Evolutionary conservation across 2,113 vertebrate genomes (phyloP), one percentile per base, ranked within the genome.

Genomic region (Cichladusa arquata): DNA sequence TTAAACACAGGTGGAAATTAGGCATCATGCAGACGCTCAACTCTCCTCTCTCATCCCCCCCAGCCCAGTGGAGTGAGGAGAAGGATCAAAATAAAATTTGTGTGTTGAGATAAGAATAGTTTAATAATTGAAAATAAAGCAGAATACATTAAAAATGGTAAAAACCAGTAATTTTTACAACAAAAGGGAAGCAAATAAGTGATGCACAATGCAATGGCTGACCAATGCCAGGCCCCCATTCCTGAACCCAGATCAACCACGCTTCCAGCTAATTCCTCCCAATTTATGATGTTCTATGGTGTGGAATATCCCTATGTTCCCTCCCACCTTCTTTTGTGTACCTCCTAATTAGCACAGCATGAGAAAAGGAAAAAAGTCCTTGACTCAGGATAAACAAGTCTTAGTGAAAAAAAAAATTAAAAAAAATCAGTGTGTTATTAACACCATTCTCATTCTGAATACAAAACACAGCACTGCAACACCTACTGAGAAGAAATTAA

Each of bases 231-330:
- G 36, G 11, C 4, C 14, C 3, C 4, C 2, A 5, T 44, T 36
- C 26, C 53, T 8, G 6, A 51, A 60, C 6, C 8, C 18, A 51
- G 13, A 26, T 31, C 0, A 0, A 12, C 22, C 22, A 26, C 0
- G 0, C 6, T 67, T 50, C 25, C 17, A 58, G 33, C 20, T 44
- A 51, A 51, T 58, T 51, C 33, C 26, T 51, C 14, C 7, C 53
- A 12, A 3, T 67, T 67, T 36, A 33, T 36, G 36, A 50, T 36
- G 22, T 44, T 50, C 36, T 77, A 2, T 26, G 26, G 25, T 50
- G 36, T 67, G 20, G 44, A 50, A 58, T 31, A 51, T 51, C 14
- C 4, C 26, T 20, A 18, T 22, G 16, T 13, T 77, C 33, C 11
- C 17, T 58, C 62, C 9, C 22, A 67, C 14, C 33, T 77, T 44